Base-by-base conservation (phyloP, 2,797 vertebrate genomes). In the Myotis myotis region DNA sequence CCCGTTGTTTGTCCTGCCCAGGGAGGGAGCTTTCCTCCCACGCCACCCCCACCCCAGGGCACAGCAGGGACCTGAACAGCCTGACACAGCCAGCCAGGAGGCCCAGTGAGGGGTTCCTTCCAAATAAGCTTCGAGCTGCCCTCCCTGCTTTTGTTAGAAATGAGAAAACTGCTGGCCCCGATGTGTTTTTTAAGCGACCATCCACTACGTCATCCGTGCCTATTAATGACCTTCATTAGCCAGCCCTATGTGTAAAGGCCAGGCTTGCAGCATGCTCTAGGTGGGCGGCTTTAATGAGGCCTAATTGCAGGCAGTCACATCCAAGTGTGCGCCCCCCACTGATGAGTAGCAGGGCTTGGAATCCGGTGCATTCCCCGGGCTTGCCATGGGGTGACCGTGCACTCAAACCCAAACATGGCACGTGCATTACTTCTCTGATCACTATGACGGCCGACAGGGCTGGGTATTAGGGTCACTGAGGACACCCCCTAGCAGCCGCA, bases 211-310 rank as follows among this genome's bases (percentile, higher is more conserved):
- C 97, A 97, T 97, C 97, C 96, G 97, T 94, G 96, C 96, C 96
- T 64, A 92, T 93, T 98, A 98, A 98, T 97, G 98, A 96, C 97
- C 89, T 97, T 97, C 97, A 98, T 98, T 98, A 97, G 96, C 97
- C 95, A 94, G 94, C 94, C 96, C 97, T 97, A 97, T 97, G 98
- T 98, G 98, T 98, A 97, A 97, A 97, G 96, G 97, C 98, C 97
- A 97, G 97, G 98, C 97, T 98, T 98, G 97, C 98, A 98, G 97
- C 98, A 96, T 97, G 97, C 97, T 98, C 86, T 0, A 81, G 68
- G 97, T 96, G 97, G 98, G 98, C 79, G 97, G 98, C 97, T 98
- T 97, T 98, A 98, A 98, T 98, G 97, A 98, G 97, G 97, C 97
- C 96, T 98, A 98, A 98, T 98, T 98, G 98, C 2, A 96, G 78